Percentiles rank a stretch among this genome's conserved stretches.
phyloP scores from a whole-genome alignment of 2,888 invertebrate species.

The Trissolcus japonicus region DNA sequence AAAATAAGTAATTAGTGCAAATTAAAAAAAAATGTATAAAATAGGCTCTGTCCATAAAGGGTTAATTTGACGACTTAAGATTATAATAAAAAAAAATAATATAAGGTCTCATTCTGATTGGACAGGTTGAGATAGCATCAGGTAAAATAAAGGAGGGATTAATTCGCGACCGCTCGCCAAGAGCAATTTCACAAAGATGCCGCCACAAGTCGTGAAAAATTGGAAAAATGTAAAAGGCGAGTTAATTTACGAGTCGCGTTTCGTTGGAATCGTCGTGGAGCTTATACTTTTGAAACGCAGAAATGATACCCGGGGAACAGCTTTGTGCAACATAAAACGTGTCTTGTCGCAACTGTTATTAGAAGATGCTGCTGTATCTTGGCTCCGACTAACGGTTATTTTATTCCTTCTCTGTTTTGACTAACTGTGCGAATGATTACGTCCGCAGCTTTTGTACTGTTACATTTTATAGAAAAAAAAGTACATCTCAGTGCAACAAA shows the following conservation, averaged over 20 bases:
- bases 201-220: conserved; percentile 1
- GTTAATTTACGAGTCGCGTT: conserved; percentile 21
- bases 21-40: no score
- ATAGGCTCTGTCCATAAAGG: neutral
- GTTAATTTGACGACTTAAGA: neutral
- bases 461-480: conserved; percentile 10
- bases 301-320: conserved; percentile 24
- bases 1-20: no score
- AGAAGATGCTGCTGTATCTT: conserved; percentile 28
- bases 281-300: conserved; percentile 26
- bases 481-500: no score
- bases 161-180: neutral
- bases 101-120: neutral
- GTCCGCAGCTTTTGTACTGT: conserved; percentile 37
- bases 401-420: conserved; percentile 44
- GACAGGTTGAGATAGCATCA: neutral
- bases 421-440: conserved; percentile 46
- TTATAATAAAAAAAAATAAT: neutral
- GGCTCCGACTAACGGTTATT: conserved; percentile 42
- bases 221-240: conserved; percentile 10
- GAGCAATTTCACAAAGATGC: conserved; percentile 4
- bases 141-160: neutral
- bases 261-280: conserved; percentile 16
- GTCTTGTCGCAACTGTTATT: conserved; percentile 39
- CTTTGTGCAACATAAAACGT: conserved; percentile 39